Evolutionary conservation across 2,888 invertebrate genomes (phyloP), one percentile per base, ranked within the genome.

Genomic region (Calliopum simillimum): DNA sequence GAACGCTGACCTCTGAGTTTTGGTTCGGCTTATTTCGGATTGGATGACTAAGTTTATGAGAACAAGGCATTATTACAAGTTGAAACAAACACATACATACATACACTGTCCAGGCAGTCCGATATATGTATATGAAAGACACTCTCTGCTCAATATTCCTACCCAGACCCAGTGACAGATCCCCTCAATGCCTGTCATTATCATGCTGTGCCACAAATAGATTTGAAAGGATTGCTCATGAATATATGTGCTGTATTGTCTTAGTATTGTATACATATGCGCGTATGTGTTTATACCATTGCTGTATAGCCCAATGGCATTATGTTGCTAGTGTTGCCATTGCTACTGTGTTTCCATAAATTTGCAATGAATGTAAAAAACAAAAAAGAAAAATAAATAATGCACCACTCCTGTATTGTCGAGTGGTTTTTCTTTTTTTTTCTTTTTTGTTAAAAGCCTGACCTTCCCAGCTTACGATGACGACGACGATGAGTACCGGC

Each of bases 211-310:
- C 66, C 66, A 58, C 66, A 56, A 44, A 44, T 56, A 66, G 56
- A 56, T 66, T 23, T n/a, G 46, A 58, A 66, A 56, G 56, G 66
- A 56, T 56, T 66, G 56, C 19, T 56, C 66, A 44, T 66, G 56
- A 58, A 66, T 66, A 56, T 43, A 19, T 55, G 11, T 21, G 41
- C 33, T 14, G 25, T 59, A 41, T 59, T 58, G 12, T 51, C 43
- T 6, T 43, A 55, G 25, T 41, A 14, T 63, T 59, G 53, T 13
- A 64, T 44, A 23, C 55, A 66, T 67, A 41, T 46, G 51, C 4
- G 8, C 8, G 33, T 8, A 33, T 33, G 8, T 33, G 33, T 33
- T 33, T 33, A 33, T 33, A 33, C 33, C 33, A 33, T 33, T 33
- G 19, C 19, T 56, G 19, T 14, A 19, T 44, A 21, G 23, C 44